Base-by-base conservation (phyloP, 53 echinoderm and acorn worm species). In the Mesocentrotus franciscanus region DNA sequence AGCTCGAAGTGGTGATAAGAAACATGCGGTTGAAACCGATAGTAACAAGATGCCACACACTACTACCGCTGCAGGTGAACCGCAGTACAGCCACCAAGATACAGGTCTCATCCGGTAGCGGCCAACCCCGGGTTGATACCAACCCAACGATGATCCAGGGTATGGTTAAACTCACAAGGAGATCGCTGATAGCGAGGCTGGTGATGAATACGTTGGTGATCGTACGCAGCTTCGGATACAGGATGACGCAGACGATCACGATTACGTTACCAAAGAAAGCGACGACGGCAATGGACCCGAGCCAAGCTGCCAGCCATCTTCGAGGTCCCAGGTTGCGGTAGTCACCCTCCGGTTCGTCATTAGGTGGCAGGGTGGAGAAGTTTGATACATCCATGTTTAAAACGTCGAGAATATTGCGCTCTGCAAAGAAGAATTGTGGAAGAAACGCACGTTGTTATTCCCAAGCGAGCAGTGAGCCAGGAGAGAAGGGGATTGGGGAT, bases 121-220 rank as follows among this genome's bases (percentile, higher is more conserved):
- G 95, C 95, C 95, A 94, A 42, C 95, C 95, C 6, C 18, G 20
- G 6, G 85, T 94, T 10, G 87, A 32, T 29, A 94, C 71, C 26
- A 94, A 27, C 26, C 95, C 95, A 10, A 94, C 95, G n/a, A 94
- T 94, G 49, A 94, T 85, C 95, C 95, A 94, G 26, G 95, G 95
- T 0, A 94, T 85, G 20, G 39, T 70, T 26, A 94, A 49, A 56
- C 95, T 42, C 24, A 66, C 29, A 16, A 85, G 85, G 3, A 94
- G 24, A 61, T 94, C 95, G 49, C 68, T 85, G 13, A 94, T 68
- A 14, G 95, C 95, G 1, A 94, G 95, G 68, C 92, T 92, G 10
- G 81, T 61, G 81, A 93, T 61, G 61, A 57, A 93, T 7, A 93
- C 60, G 57, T 83, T 93, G 20, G 93, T 81, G 61, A 42, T 93